Evolutionary conservation across 1,140 invertebrate genomes (phyloP).

Genomic region (Onthophagus taurus): DNA sequence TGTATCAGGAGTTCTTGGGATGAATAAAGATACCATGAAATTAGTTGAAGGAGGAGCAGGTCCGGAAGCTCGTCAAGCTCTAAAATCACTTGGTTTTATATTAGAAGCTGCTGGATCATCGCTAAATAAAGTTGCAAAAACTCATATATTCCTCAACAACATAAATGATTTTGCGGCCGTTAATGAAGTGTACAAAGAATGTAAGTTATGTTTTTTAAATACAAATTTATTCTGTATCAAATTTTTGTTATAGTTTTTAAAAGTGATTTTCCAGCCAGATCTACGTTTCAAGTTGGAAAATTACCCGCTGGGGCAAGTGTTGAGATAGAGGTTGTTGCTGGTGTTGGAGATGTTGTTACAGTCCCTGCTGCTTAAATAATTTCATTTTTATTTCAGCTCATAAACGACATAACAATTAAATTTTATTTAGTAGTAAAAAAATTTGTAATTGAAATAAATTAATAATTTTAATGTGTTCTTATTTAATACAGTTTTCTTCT

Average conservation of each 20-base stretch:
- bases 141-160: slow-evolving; percentile 72
- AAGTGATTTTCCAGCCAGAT: slow-evolving; percentile 64
- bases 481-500: too few species aligned
- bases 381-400: too few species aligned
- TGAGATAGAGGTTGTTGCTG: slow-evolving; percentile 73
- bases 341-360: slow-evolving; percentile 51
- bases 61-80: slow-evolving; percentile 60
- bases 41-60: slow-evolving; percentile 65
- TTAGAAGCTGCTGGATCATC: slow-evolving; percentile 61
- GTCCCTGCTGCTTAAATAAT: too few species aligned
- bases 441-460: too few species aligned
- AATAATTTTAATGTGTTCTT: too few species aligned
- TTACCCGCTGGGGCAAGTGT: slow-evolving; percentile 63
- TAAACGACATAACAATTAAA: too few species aligned
- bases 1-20: slow-evolving; percentile 74
- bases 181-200: slow-evolving; percentile 73
- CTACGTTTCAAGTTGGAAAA: slow-evolving; percentile 66
- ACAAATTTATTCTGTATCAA: too few species aligned
- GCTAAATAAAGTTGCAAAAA: slow-evolving; percentile 72
- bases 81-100: slow-evolving; percentile 68
- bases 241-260: slow-evolving; percentile 64
- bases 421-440: too few species aligned
- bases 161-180: slow-evolving; percentile 71
- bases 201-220: too few species aligned
- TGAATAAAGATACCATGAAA: slow-evolving; percentile 56